Percentiles rank a stretch among this genome's conserved stretches.
phyloP scores from a whole-genome alignment of 2,888 invertebrate genomes.

The Caenorhabditis sp. region DNA sequence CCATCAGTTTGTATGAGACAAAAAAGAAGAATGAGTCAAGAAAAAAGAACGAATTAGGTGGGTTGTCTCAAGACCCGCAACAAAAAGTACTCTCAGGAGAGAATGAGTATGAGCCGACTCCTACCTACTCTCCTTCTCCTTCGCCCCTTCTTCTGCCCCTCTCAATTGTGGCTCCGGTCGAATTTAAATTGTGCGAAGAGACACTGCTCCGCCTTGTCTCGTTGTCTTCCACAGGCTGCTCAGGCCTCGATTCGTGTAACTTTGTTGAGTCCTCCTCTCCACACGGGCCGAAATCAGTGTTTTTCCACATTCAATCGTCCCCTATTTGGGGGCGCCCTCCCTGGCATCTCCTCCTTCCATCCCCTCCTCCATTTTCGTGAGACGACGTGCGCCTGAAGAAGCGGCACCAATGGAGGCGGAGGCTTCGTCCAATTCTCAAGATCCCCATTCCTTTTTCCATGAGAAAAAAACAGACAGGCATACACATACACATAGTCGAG shows the following conservation, averaged over 20 bases:
- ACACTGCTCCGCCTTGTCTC: conserved; percentile 8
- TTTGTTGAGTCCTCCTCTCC: conserved; percentile 53
- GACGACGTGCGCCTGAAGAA: conserved; percentile 29
- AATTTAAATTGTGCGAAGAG: conserved; percentile 47
- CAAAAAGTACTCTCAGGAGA: conserved; percentile 24
- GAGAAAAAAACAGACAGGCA: conserved; percentile 56
- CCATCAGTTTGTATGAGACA: conserved; percentile 5
- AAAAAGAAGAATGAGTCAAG: conserved; percentile 8
- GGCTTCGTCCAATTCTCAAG: conserved; percentile 59
- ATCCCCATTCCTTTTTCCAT: conserved; percentile 60
- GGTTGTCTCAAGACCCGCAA: conserved; percentile 16
- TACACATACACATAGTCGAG: conserved; percentile 43
- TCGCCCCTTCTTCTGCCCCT: conserved; percentile 34
- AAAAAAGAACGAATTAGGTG: conserved; percentile 24
- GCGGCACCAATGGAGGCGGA: conserved; percentile 37
- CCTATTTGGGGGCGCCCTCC: conserved; percentile 58
- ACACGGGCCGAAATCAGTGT: conserved; percentile 55
- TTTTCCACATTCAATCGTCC: conserved; percentile 55
- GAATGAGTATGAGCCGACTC: conserved; percentile 6
- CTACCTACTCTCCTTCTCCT: conserved; percentile 30
- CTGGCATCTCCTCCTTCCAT: conserved; percentile 43
- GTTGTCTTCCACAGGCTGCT: conserved; percentile 14
- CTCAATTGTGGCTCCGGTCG: conserved; percentile 23
- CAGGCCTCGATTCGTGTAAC: conserved; percentile 57
- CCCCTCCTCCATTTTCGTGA: conserved; percentile 48